Base-by-base conservation (phyloP, 2,888 invertebrate genomes). In the Tiliacea aurago region DNA sequence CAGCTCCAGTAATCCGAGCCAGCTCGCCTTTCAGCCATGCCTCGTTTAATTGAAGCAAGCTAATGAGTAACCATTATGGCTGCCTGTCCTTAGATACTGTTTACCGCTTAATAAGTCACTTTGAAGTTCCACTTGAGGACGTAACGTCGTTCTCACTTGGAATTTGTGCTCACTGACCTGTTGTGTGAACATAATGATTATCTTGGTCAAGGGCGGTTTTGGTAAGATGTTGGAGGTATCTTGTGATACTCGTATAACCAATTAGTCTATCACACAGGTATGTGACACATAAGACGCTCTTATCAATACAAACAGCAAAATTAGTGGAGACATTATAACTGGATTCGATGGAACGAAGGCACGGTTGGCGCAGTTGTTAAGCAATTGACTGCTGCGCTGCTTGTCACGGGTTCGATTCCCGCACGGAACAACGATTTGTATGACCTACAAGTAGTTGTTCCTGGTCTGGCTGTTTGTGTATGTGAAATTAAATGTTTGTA, bases 41-140 rank as follows among this genome's bases (percentile, higher is more conserved):
- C 81, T 78, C 79, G 85, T 88, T 88, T 90, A 90, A 91, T 90
- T 89, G 86, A 88, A 87, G 85, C 79, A 73, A 85, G 85, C 81
- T 91, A 90, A 91, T 90, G 89, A 88, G 84, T 84, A 88, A 85
- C 86, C 86, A 90, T 90, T 90, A 88, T 87, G 85, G 81, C 70
- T 76, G 84, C 75, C 56, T 80, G 81, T 84, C 78, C 83, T 85
- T 80, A 80, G 76, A 80, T 75, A 76, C 75, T 83, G 69, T 87
- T 88, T 83, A 81, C 79, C 74, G 83, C 75, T 78, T 85, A 84
- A 85, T 84, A 86, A 87, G 80, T 84, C 84, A 79, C 90, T 90
- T 89, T 89, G 89, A 89, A 88, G 85, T 89, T 79, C 73, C 70
- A 81, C 61, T 33, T 37, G 74, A 82, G 70, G 72, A 70, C 45